These are phyloP conservation scores for Sebastes dallii DNA, from an alignment of 2,797 vertebrate species.

Conservation along the genomic window DNA sequence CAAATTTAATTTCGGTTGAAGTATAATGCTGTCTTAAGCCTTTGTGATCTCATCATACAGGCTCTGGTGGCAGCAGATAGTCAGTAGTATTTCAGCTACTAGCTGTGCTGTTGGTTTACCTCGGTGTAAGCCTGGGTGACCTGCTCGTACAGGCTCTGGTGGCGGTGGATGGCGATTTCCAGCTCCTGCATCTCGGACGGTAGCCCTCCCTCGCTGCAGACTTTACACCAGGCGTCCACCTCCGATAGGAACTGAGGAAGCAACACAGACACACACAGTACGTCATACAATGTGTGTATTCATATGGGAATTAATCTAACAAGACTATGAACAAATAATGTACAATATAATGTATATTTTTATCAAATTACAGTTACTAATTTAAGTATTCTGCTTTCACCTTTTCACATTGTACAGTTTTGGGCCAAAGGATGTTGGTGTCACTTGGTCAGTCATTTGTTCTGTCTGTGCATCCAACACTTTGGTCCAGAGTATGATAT, in stretches of 20 bases:
- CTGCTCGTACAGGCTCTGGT: constrained; percentile 97
- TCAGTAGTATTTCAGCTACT: neutral
- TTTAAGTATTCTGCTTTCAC: too few species aligned
- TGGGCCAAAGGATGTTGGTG: neutral
- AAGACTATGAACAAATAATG: neutral
- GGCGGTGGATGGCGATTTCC: constrained; percentile 96
- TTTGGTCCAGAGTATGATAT: neutral
- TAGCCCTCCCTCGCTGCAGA: constrained; percentile 95
- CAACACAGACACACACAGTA: neutral
- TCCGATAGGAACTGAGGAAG: constrained; percentile 90
- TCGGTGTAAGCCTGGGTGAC: constrained; percentile 95
- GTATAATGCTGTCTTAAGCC: constrained; percentile 50
- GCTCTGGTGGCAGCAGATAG: constrained; percentile 80
- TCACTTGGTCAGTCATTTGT: neutral
- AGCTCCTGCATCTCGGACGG: constrained; percentile 96
- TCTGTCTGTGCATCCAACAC: neutral
- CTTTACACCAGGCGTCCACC: constrained; percentile 97
- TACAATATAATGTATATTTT: neutral
- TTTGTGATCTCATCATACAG: constrained; percentile 90
- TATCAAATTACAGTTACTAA: too few species aligned
- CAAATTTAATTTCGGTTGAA: neutral
- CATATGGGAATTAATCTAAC: neutral
- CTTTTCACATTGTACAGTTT: too few species aligned
- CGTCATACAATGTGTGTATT: neutral
- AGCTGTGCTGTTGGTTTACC: constrained; percentile 38